A percentile compares a stretch with the other conserved stretches of the same genome.
Conservation (phyloP, 2,888 invertebrate genomes). For the Eurois occulta region DNA sequence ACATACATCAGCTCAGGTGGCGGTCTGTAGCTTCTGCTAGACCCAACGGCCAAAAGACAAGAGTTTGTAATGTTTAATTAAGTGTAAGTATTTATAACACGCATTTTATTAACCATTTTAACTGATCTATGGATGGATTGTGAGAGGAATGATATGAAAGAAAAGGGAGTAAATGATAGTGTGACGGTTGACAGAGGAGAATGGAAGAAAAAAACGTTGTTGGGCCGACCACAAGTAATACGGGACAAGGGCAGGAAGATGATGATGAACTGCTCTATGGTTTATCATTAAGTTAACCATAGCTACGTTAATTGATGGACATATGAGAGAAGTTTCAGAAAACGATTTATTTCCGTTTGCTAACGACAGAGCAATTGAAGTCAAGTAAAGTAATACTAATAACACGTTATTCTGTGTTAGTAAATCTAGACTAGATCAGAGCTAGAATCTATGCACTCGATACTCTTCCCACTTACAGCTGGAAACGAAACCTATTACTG, state of each 20-base stretch:
- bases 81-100: background rate
- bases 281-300: constrained; percentile 16
- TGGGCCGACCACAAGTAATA: too few species aligned
- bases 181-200: too few species aligned
- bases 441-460: constrained; percentile 28
- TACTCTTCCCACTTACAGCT: constrained; percentile 16
- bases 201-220: too few species aligned
- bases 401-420: constrained; percentile 47
- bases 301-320: constrained; percentile 9
- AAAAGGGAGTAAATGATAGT: too few species aligned
- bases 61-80: background rate
- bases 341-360: constrained; percentile 35
- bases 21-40: background rate
- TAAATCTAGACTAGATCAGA: constrained; percentile 33
- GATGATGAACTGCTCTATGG: constrained; percentile 8
- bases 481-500: constrained; percentile 32
- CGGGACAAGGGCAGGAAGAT: too few species aligned
- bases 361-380: constrained; percentile 31
- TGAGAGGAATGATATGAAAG: too few species aligned
- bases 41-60: background rate
- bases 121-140: too few species aligned
- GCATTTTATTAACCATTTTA: constrained; percentile 10
- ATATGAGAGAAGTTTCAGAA: constrained; percentile 15
- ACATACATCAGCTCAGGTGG: background rate
- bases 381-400: constrained; percentile 16